phyloP scores from a whole-genome alignment of 2,113 vertebrate genomes.

The Xiphophorus couchianus region DNA sequence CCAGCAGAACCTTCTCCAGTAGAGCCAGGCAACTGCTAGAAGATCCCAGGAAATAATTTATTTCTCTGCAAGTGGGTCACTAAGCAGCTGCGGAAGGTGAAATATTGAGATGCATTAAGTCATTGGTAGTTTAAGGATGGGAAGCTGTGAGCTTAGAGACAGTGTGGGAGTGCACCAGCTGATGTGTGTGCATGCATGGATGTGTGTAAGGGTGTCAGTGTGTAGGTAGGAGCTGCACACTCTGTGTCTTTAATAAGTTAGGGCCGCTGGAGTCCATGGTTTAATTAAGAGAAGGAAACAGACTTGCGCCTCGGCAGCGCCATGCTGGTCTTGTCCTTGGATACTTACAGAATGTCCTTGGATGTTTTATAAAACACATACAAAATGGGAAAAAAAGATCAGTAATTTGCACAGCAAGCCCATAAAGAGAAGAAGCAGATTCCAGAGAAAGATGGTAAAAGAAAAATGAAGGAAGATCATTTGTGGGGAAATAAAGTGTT shows the following conservation, averaged over 20 bases:
- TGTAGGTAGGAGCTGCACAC: slow-evolving; percentile 29
- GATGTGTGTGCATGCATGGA: slow-evolving; percentile 15
- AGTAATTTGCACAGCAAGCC: not conserved
- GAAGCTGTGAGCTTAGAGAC: slow-evolving; percentile 51
- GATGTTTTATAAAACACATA: slow-evolving; percentile 62
- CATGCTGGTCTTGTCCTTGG: slow-evolving; percentile 45
- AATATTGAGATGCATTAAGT: slow-evolving; percentile 70
- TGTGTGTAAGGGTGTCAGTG: slow-evolving; percentile 18
- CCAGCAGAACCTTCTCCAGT: slow-evolving; percentile 32
- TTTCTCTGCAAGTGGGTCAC: slow-evolving; percentile 68
- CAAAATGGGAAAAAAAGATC: slow-evolving; percentile 27
- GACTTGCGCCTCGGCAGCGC: slow-evolving; percentile 62
- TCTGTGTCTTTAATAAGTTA: slow-evolving; percentile 70
- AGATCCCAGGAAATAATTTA: slow-evolving; percentile 66
- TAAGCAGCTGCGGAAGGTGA: slow-evolving; percentile 65
- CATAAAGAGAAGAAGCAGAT: slow-evolving; percentile 5
- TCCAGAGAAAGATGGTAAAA: slow-evolving; percentile 1
- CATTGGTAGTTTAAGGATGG: slow-evolving; percentile 59
- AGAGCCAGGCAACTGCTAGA: slow-evolving; percentile 32
- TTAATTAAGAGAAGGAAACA: slow-evolving; percentile 77
- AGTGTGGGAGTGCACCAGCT: slow-evolving; percentile 25
- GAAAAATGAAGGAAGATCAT: not conserved
- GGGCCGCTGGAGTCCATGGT: slow-evolving; percentile 70
- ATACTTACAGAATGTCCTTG: slow-evolving; percentile 48
- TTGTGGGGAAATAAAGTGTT: not conserved